Conservation (phyloP, 37 sponge, comb jelly and placozoan species). For the Corticium candelabrum region DNA sequence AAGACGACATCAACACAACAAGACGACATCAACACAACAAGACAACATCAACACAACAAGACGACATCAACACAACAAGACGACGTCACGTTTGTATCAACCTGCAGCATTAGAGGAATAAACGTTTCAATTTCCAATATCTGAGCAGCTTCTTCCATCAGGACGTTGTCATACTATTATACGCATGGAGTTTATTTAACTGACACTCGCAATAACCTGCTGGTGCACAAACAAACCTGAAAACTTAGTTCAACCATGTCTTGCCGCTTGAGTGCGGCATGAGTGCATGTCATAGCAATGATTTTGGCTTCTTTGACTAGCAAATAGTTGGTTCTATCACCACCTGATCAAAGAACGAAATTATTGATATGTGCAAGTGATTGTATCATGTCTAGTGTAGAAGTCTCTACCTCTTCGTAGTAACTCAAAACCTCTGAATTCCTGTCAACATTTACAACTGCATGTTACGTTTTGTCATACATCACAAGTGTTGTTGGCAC, state of each 20-base stretch:
- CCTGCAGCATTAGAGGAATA: conserved; percentile 94
- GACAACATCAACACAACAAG: background rate
- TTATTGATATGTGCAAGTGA: conserved; percentile 8
- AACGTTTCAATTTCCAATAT: conserved; percentile 98
- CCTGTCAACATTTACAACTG: conserved; percentile 24
- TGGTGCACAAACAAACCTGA: conserved; percentile 43
- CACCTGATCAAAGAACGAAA: background rate
- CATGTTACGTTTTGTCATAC: too few species aligned
- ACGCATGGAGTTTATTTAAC: background rate
- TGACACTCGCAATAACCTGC: too few species aligned
- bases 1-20: background rate
- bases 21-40: background rate
- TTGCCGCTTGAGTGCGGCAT: conserved; percentile 91
- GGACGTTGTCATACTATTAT: conserved; percentile 87
- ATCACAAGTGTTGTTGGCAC: too few species aligned
- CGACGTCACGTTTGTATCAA: background rate
- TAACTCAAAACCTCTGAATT: conserved; percentile 93
- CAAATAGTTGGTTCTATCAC: conserved; percentile 89
- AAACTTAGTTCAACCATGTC: conserved; percentile 93
- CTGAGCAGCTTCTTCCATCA: conserved; percentile 99
- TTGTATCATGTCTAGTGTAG: background rate
- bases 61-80: too few species aligned
- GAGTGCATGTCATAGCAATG: conserved; percentile 98
- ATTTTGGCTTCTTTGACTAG: conserved; percentile 92
- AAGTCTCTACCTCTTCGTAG: conserved; percentile 60